Base-by-base conservation (phyloP, 2,888 invertebrate genomes). In the Lochmaea capreae region DNA sequence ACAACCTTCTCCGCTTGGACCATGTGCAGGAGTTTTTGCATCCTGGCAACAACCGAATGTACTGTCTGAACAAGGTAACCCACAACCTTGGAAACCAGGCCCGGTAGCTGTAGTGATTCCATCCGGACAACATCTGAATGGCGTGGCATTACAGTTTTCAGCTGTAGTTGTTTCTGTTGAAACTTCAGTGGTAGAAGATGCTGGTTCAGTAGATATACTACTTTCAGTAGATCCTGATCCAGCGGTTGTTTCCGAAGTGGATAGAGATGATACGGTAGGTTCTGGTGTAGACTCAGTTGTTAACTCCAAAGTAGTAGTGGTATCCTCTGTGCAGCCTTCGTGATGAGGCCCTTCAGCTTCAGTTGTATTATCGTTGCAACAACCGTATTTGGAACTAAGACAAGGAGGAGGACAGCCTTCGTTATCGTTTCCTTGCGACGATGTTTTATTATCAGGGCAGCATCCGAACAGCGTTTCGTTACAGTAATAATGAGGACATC, bases 21-120 rank as follows among this genome's bases (percentile, higher is more conserved):
- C 98, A 82, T 96, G 95, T 2, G 98, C 95, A 0, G 96, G 92
- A 0, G 95, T 96, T 80, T 91, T 87, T 3, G 91, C 92, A 84
- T 98, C 97, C 1, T 92, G 91, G 83, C 98, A 98, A 85, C 98
- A 98, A 5, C 98, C 97, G 85, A 92, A 94, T 0, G 90, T 89
- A 42, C 93, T 91, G 1, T 89, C 89, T 39, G 90, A 89, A 85
- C 96, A 96, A 0, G 90, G 88, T 77, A 91, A 88, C 62, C 89
- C 89, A 84, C 98, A 98, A 4, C 96, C 97, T 84, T 92, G 90
- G 78, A 59, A 79, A 1, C 77, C 77, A 4, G 79, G 77, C 69
- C 81, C 81, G 63, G 72, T 86, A 76, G 95, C 94, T 89, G 92
- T 87, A 42, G 90, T 88, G 66, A 89, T 87, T 57, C 90, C 90